Percentiles rank a stretch among this genome's conserved stretches.
These are phyloP conservation scores for Stenolophus ochropezus DNA, from an alignment of 2,888 invertebrate genomes.

Conservation along the genomic window DNA sequence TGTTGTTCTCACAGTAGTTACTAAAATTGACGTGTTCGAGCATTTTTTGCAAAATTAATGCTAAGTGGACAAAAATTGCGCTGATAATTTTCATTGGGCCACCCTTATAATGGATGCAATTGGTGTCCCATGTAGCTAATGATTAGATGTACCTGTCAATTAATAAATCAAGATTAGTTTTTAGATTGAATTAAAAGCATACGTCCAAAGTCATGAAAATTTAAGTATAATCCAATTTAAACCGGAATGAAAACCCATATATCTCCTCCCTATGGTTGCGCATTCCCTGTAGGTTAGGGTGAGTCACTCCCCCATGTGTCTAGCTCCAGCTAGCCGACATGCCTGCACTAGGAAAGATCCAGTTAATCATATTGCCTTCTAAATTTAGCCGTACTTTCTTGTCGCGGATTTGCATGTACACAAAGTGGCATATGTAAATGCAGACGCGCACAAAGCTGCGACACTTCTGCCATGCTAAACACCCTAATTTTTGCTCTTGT, in stretches of 20 bases:
- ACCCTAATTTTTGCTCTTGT: constrained; percentile 23
- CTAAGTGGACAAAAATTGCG: no score
- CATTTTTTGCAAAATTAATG: no score
- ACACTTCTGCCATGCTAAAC: background rate
- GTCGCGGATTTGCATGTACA: background rate
- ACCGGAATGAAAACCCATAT: constrained; percentile 29
- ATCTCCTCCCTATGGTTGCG: background rate
- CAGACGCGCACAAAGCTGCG: background rate
- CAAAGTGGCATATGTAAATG: background rate
- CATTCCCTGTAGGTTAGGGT: background rate
- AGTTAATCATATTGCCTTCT: background rate
- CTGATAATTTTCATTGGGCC: no score
- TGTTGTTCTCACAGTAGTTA: no score
- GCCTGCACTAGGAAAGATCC: background rate
- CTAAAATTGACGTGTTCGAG: no score
- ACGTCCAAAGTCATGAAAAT: background rate
- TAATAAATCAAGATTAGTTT: no score
- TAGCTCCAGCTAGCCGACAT: background rate
- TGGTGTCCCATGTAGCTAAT: no score
- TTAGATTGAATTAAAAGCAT: background rate
- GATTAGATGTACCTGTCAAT: no score
- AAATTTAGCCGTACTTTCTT: background rate
- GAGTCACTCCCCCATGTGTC: background rate
- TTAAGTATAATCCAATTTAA: constrained; percentile 32
- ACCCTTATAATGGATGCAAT: no score